phyloP scores from a whole-genome alignment of 2,113 vertebrate genomes.

The Cryptomyrus ogoouensis region DNA sequence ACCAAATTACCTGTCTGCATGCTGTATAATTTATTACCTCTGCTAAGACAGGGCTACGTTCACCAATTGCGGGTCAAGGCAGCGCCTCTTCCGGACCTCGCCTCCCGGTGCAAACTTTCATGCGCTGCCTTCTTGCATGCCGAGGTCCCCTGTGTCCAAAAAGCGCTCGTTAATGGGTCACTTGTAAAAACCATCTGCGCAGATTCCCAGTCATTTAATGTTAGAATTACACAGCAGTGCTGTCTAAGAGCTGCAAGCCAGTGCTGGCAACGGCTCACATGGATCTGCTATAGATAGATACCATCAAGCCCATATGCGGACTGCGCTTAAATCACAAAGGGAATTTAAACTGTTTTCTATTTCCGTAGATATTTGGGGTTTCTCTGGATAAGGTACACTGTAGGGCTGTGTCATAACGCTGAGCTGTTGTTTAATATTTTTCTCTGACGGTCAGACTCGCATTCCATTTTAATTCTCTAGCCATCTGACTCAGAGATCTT shows the following conservation, averaged over 20 bases:
- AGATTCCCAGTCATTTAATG: neutral
- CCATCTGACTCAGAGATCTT: conserved; percentile 6
- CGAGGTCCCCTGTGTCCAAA: neutral
- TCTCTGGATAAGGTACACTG: neutral
- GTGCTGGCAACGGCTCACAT: neutral
- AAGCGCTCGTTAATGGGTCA: neutral
- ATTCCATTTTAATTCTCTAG: neutral
- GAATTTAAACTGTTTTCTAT: neutral
- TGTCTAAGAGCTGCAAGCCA: neutral
- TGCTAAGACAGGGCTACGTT: neutral
- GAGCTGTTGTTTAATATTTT: neutral
- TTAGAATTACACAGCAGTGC: neutral
- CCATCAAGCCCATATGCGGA: neutral
- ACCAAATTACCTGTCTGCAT: neutral
- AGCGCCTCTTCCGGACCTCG: neutral
- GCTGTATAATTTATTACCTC: neutral
- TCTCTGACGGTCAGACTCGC: neutral
- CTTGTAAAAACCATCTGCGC: neutral
- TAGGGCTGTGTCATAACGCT: neutral
- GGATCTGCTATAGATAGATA: neutral
- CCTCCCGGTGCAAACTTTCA: neutral
- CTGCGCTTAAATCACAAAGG: neutral
- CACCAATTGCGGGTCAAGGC: neutral
- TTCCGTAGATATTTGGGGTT: neutral
- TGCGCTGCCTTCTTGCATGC: neutral